These are phyloP conservation scores for Varanus komodoensis DNA, from an alignment of 2,113 vertebrate genomes.

Conservation along the genomic window DNA sequence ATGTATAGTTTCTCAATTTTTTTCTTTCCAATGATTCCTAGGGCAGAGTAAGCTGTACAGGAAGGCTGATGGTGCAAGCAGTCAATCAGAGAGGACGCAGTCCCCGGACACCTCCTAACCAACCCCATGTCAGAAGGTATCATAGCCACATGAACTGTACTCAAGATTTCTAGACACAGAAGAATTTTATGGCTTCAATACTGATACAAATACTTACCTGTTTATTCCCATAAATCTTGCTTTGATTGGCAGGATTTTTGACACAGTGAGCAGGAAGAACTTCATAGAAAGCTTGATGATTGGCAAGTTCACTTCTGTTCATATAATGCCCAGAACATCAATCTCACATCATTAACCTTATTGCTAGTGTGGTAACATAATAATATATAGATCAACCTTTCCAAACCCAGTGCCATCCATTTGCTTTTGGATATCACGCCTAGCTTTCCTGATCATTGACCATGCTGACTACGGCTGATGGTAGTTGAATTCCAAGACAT, in stretches of 20 bases:
- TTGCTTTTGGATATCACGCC: too few species aligned
- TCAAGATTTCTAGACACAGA: background rate
- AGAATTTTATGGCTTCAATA: background rate
- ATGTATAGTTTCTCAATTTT: background rate
- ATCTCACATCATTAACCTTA: background rate
- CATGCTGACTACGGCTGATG: too few species aligned
- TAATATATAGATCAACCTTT: background rate
- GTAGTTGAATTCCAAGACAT: too few species aligned
- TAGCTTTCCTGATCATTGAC: too few species aligned
- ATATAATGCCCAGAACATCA: background rate
- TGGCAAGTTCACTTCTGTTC: background rate
- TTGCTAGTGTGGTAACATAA: background rate
- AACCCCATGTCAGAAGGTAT: conserved; percentile 92
- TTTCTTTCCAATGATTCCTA: conserved; percentile 63
- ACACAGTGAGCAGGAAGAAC: background rate
- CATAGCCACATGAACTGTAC: background rate
- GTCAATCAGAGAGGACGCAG: conserved; percentile 96
- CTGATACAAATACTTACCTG: background rate
- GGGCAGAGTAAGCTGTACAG: conserved; percentile 94
- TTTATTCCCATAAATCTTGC: background rate
- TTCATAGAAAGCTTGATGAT: background rate
- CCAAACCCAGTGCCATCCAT: too few species aligned
- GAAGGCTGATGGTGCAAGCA: conserved; percentile 98
- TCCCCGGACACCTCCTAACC: conserved; percentile 86
- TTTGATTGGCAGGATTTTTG: background rate